Evolutionary conservation across 1,140 invertebrate species (phyloP), one percentile per base, ranked within the genome.

Genomic region (Oryctes rhinoceros): DNA sequence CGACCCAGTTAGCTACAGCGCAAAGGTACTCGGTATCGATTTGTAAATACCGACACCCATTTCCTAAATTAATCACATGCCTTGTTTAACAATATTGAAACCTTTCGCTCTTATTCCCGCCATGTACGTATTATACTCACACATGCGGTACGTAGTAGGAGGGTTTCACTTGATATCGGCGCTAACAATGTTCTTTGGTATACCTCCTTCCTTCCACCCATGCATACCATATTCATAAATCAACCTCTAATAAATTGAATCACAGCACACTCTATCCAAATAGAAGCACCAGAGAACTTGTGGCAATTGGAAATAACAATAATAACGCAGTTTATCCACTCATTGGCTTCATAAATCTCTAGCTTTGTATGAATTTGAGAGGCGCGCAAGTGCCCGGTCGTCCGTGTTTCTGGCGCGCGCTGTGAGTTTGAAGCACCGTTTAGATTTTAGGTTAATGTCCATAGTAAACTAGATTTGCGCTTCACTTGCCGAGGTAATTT

Each of bases 401-500:
- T 20, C 65, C 30, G 49, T 53, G 49, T 35, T 67, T 35, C 65
- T 67, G 65, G 18, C 30, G n/a, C 30, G 10, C 65, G 18, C 18
- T 67, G 65, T 24, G 30, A 67, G 20, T 18, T 67, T 67, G n/a
- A 67, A 67, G 65, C 65, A 67, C 18, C 65, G 65, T 67, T 67
- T 35, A 67, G 18, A 67, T 67, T 67, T 67, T 67, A 67, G 65
- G 65, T 67, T 67, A 67, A 67, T 67, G 65, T 67, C 30, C 65
- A 67, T 35, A 18, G 65, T 67, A 67, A 67, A 67, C 65, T 67
- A 67, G 65, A 67, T 67, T 67, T 67, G 65, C 65, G 65, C 65
- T 67, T 67, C 20, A 67, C 65, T 67, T 67, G 65, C 65, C 65
- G 65, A 67, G 65, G 65, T 67, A 67, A 67, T 67, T 67, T 67